These are phyloP conservation scores for Podocnemis expansa DNA, from an alignment of 2,113 vertebrate genomes.

Conservation along the genomic window DNA sequence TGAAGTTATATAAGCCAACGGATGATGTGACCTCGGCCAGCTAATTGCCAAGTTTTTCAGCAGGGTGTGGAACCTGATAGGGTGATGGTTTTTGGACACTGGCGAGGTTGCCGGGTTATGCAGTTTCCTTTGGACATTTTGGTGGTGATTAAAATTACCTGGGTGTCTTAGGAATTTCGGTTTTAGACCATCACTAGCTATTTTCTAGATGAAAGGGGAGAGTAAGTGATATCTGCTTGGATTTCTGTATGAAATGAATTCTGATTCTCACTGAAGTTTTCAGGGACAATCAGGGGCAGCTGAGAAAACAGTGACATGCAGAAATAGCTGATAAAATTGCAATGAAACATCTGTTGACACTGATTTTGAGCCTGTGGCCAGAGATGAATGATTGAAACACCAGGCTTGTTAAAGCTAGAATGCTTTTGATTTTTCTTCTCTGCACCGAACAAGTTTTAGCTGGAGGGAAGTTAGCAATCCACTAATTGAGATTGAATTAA, in stretches of 20 bases:
- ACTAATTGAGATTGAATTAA: constrained; percentile 99
- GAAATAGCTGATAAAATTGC: constrained; percentile 92
- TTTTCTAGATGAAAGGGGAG: rapidly evolving
- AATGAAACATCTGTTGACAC: constrained; percentile 94
- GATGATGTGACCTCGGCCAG: rapidly evolving
- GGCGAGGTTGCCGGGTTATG: background rate
- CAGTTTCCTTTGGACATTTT: background rate
- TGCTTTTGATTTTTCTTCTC: constrained; percentile 93
- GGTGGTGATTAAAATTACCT: rapidly evolving
- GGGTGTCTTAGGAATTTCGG: rapidly evolving
- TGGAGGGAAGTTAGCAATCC: constrained; percentile 97
- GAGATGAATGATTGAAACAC: constrained; percentile 97
- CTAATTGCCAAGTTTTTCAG: background rate
- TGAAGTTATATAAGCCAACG: background rate
- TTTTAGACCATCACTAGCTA: rapidly evolving
- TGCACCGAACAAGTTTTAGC: constrained; percentile 87
- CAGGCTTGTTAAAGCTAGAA: constrained; percentile 92
- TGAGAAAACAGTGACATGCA: constrained; percentile 80
- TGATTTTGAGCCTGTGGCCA: constrained; percentile 89
- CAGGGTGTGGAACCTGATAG: too few species aligned
- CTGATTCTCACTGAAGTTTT: constrained; percentile 10
- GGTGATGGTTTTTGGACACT: background rate
- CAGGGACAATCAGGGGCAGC: constrained; percentile 71
- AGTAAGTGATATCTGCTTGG: rapidly evolving
- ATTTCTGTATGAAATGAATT: background rate